Evolutionary conservation across 30 jellyfish, hydroid and myxozoan species (phyloP), one percentile per base, ranked within the genome.

Genomic region (Hydra vulgaris): DNA sequence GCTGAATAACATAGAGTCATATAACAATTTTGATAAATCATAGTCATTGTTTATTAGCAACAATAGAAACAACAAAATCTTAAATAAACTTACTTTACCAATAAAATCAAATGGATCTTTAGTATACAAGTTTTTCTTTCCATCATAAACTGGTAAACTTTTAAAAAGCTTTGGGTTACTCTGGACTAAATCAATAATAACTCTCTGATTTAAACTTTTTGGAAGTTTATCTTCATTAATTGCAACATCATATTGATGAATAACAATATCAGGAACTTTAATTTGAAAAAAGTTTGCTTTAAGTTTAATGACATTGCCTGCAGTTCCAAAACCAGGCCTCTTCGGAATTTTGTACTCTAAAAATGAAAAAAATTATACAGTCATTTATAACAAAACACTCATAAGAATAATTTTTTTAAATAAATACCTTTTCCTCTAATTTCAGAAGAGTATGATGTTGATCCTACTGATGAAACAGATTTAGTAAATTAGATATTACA

Each of bases 111-210:
- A 68, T 0, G 94, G 90, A 18, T 77, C 68, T 18, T 79, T 74
- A n/a, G 95, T 72, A 74, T 74, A 89, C 17, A 89, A 61, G 55
- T 87, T 82, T 53, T 85, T 89, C 81, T 67, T 73, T 8, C 97
- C 97, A 89, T 89, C 97, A 82, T 40, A 89, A 12, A 82, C 97
- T 68, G 97, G 97, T 73, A 74, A 79, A 8, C 79, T 78, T 21
- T 82, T 81, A 77, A 89, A 89, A 15, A 89, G 53, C 21, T 81
- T 83, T 26, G 27, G 55, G 76, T 89, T 81, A 17, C 72, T 23
- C 0, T 53, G 22, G 54, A 82, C 95, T 56, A 89, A 55, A 53
- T 74, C 56, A 66, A 82, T 80, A 26, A 89, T 85, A 53, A 86
- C 74, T 23, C 76, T 78, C 56, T 95, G 92, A 40, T 81, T 80